phyloP scores from a whole-genome alignment of 2,797 vertebrate genomes.

The Tangara arthus region DNA sequence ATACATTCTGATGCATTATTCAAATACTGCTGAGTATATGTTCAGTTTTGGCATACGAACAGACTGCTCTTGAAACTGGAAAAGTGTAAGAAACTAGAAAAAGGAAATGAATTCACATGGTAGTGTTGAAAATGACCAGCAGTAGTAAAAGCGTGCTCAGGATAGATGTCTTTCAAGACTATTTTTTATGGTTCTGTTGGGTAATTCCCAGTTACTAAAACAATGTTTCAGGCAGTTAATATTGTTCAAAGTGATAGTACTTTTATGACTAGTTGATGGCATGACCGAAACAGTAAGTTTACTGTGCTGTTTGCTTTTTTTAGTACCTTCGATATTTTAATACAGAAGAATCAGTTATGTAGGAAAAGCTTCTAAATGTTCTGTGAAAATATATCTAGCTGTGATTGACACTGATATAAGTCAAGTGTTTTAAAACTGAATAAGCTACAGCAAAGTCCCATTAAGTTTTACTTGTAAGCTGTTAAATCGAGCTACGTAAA shows the following conservation, averaged over 20 bases:
- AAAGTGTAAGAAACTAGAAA: neutral
- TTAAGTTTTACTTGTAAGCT: neutral
- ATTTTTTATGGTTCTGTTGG: neutral
- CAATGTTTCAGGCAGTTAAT: neutral
- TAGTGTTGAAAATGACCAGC: neutral
- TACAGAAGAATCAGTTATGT: neutral
- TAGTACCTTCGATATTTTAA: neutral
- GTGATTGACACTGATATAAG: neutral
- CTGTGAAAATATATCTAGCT: neutral
- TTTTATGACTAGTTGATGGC: neutral
- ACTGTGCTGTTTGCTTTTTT: neutral
- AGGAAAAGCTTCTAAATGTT: neutral
- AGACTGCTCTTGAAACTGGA: slow-evolving; percentile 32
- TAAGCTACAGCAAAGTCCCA: neutral
- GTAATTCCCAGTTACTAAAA: neutral
- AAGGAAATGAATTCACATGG: neutral
- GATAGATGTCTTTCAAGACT: neutral
- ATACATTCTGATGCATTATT: slow-evolving; percentile 65
- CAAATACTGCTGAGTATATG: slow-evolving; percentile 55
- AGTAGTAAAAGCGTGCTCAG: neutral
- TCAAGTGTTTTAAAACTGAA: neutral
- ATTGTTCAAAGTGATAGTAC: slow-evolving; percentile 4
- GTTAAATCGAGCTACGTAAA: neutral
- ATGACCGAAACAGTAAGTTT: neutral
- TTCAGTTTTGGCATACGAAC: slow-evolving; percentile 19